phyloP scores from a whole-genome alignment of 2,888 invertebrate species.

The Amphipyra tragopoginis region DNA sequence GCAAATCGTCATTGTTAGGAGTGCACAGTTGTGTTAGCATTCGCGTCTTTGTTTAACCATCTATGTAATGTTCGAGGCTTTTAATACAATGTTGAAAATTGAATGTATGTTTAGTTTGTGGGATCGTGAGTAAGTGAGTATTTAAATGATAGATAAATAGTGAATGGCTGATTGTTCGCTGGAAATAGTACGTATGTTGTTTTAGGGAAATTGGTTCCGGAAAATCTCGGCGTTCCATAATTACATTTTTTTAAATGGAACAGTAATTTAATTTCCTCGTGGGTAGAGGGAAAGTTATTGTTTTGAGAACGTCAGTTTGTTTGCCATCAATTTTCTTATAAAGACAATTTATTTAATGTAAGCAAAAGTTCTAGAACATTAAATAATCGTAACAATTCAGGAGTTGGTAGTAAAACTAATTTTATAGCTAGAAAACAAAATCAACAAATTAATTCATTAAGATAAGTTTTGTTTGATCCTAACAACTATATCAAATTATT shows the following conservation, averaged over 20 bases:
- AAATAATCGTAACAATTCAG: too few species aligned
- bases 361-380: too few species aligned
- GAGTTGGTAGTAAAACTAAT: too few species aligned
- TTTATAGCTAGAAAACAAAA: too few species aligned
- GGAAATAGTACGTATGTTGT: conserved; percentile 20
- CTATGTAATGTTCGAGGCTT: conserved; percentile 23
- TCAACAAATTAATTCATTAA: too few species aligned
- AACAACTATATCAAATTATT: too few species aligned
- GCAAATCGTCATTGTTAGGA: conserved; percentile 56
- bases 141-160: conserved; percentile 45
- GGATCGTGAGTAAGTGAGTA: conserved; percentile 3
- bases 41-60: conserved; percentile 38
- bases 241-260: conserved; percentile 32
- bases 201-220: conserved; percentile 34
- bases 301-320: too few species aligned
- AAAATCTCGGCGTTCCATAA: conserved; percentile 15
- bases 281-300: neutral
- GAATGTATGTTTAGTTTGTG: conserved; percentile 17
- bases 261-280: neutral
- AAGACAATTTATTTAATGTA: too few species aligned
- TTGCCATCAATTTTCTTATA: too few species aligned
- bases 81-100: conserved; percentile 8
- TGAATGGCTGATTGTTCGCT: conserved; percentile 21
- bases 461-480: too few species aligned
- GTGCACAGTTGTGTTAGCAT: conserved; percentile 55